Evolutionary conservation across 2,113 vertebrate genomes (phyloP).

Genomic region (Mesembrinibis cayennensis): DNA sequence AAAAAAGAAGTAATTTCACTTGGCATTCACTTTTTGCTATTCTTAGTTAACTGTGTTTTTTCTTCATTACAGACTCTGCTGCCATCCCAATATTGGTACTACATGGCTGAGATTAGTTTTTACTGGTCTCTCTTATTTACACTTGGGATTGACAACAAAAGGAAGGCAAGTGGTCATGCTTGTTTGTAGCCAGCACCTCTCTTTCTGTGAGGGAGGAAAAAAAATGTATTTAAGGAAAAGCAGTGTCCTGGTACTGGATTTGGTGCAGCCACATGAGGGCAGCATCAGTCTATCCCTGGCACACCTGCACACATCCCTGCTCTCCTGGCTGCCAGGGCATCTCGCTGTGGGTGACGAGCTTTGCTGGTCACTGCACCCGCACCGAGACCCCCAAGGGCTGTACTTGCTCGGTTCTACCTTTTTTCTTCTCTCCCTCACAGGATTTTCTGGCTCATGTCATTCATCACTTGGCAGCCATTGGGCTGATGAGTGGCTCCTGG

Average conservation of each 20-base stretch:
- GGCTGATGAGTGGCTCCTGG: constrained; percentile 89
- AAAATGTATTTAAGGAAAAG: accelerated
- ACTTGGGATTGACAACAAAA: constrained; percentile 86
- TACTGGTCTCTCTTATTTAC: constrained; percentile 91
- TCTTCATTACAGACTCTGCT: constrained; percentile 80
- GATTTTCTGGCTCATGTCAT: constrained; percentile 91
- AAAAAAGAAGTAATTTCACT: neutral
- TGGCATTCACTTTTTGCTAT: neutral
- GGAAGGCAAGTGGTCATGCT: constrained; percentile 82
- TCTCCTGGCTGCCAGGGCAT: neutral
- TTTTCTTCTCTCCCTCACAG: constrained; percentile 50
- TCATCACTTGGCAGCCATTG: constrained; percentile 90
- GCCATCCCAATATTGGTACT: constrained; percentile 96
- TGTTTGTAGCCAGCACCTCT: neutral
- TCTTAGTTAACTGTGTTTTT: neutral
- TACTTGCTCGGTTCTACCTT: neutral
- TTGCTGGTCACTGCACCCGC: neutral
- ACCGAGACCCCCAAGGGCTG: neutral
- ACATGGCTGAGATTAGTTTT: constrained; percentile 90
- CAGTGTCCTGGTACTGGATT: neutral
- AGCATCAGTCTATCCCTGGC: neutral
- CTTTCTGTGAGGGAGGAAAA: accelerated
- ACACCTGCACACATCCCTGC: accelerated
- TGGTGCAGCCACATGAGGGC: constrained; percentile 39
- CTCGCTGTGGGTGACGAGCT: neutral